Percentiles rank a stretch among this genome's conserved stretches.
These are phyloP conservation scores for Mormyrus proboscirostris DNA, from an alignment of 2,797 vertebrate genomes.

Conservation along the genomic window DNA sequence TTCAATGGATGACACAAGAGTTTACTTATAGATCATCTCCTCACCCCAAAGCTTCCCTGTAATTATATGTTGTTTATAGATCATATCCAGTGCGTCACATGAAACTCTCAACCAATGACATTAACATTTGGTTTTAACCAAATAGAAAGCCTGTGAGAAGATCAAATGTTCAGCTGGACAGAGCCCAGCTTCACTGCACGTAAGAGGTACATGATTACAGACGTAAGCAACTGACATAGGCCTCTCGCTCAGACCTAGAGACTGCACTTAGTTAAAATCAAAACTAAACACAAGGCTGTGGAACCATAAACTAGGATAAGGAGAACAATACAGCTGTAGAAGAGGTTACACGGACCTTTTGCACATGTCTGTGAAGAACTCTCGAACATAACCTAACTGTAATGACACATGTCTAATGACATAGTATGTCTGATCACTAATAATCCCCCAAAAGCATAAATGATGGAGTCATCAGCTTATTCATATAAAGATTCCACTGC, in stretches of 20 bases:
- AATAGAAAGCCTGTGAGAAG: not conserved
- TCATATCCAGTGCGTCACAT: not conserved
- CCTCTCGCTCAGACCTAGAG: not conserved
- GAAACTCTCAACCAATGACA: not conserved
- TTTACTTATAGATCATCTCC: not conserved
- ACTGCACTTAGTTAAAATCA: not conserved
- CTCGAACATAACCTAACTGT: not conserved
- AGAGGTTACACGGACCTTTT: not conserved
- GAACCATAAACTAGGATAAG: not conserved
- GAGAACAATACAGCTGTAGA: not conserved
- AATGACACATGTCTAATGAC: not conserved
- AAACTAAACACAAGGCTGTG: not conserved
- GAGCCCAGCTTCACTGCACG: not conserved
- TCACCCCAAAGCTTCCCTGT: not conserved
- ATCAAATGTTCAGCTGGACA: not conserved
- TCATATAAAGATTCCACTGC: not conserved
- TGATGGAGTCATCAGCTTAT: not conserved
- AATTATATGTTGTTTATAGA: not conserved
- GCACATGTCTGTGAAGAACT: not conserved
- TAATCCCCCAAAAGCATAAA: not conserved
- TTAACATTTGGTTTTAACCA: not conserved
- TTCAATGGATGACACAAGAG: not conserved
- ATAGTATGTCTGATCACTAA: not conserved
- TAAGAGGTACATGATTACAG: not conserved
- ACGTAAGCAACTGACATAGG: not conserved